Percentiles rank a stretch among this genome's conserved stretches.
Evolutionary conservation across 2,888 invertebrate genomes (phyloP).

Genomic region (Calameuta idolon): DNA sequence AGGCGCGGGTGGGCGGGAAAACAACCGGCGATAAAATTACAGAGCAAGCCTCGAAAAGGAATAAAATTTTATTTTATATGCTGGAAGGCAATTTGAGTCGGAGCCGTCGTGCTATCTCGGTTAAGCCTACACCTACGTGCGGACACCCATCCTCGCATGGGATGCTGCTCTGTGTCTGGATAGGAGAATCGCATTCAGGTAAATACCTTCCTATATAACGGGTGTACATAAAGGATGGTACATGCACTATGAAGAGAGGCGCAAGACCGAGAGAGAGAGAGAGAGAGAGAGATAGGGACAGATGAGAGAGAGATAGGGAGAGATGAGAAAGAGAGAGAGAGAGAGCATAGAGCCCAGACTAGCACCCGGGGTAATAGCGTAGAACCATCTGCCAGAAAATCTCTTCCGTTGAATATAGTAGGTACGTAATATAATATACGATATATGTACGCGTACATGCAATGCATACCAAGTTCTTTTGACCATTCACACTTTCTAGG

Average conservation of each 20-base stretch:
- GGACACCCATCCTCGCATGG: neutral
- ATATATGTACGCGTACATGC: constrained; percentile 26
- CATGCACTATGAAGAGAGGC: constrained; percentile 29
- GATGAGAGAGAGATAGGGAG: constrained; percentile 12
- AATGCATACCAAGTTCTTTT: constrained; percentile 42
- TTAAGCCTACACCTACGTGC: constrained; percentile 21
- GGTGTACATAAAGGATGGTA: constrained; percentile 40
- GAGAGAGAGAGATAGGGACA: neutral
- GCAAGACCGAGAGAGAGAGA: constrained; percentile 29
- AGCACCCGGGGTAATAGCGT: constrained; percentile 44
- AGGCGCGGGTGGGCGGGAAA: constrained; percentile 36
- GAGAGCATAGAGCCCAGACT: constrained; percentile 21
- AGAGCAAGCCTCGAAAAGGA: constrained; percentile 44
- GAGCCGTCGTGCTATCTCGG: constrained; percentile 19
- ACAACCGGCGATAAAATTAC: constrained; percentile 56
- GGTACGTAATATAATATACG: constrained; percentile 25
- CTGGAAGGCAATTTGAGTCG: constrained; percentile 43
- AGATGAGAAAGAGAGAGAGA: constrained; percentile 10
- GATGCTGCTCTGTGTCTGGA: neutral
- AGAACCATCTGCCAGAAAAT: constrained; percentile 56
- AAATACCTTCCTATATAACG: constrained; percentile 44
- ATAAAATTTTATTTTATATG: constrained; percentile 63
- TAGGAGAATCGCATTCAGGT: constrained; percentile 43
- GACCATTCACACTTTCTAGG: constrained; percentile 30
- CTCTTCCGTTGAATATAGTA: constrained; percentile 48